Percentiles rank a stretch among this genome's conserved stretches.
phyloP scores from a whole-genome alignment of 92 coral and sea anemone genomes.

The Scolanthus callimorphus region DNA sequence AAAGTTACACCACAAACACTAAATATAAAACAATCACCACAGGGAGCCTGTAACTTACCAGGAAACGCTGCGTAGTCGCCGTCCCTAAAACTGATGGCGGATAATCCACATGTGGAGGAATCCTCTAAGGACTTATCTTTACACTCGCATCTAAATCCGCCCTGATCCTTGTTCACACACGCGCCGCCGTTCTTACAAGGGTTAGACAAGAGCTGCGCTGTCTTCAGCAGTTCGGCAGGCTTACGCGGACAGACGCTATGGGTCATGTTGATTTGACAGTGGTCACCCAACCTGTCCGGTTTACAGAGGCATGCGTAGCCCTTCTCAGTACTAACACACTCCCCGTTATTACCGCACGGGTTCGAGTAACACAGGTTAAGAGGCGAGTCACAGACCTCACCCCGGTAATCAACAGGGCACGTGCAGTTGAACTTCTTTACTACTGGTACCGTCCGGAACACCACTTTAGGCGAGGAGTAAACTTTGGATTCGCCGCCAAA shows the following conservation, averaged over 20 bases:
- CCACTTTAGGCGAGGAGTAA: slow-evolving; percentile 63
- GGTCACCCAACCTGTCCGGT: slow-evolving; percentile 56
- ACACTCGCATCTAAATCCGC: slow-evolving; percentile 75
- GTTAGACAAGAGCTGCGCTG: slow-evolving; percentile 35
- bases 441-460: slow-evolving; percentile 80
- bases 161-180: slow-evolving; percentile 46
- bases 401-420: slow-evolving; percentile 76
- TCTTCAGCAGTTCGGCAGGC: slow-evolving; percentile 26
- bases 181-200: slow-evolving; percentile 71
- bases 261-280: slow-evolving; percentile 73
- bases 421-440: slow-evolving; percentile 48
- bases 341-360: slow-evolving; percentile 68
- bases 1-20: too few species aligned
- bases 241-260: slow-evolving; percentile 52
- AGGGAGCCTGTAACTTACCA: slow-evolving; percentile 70
- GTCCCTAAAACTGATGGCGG: slow-evolving; percentile 67
- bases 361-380: slow-evolving; percentile 87
- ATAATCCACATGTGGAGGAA: slow-evolving; percentile 57
- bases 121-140: slow-evolving; percentile 25
- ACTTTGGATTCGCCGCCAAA: slow-evolving; percentile 45
- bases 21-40: too few species aligned
- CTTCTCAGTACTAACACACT: slow-evolving; percentile 76
- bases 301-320: slow-evolving; percentile 71
- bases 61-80: slow-evolving; percentile 88
- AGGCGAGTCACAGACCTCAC: slow-evolving; percentile 56